phyloP scores from a whole-genome alignment of 1,140 invertebrate species.

The Hycleus phaleratus region DNA sequence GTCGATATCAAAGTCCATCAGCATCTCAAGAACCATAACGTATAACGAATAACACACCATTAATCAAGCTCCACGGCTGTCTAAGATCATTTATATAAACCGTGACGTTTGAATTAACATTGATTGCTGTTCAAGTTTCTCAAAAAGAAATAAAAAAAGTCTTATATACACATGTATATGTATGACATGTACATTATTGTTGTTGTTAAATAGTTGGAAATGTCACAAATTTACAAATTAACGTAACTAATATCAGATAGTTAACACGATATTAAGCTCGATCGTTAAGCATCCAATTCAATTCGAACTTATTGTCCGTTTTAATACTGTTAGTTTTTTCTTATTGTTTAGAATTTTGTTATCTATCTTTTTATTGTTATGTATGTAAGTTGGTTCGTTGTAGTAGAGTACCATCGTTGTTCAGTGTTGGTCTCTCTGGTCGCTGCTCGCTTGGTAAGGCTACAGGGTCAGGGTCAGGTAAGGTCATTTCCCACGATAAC shows the following conservation, averaged over 20 bases:
- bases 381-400: constrained; percentile 7
- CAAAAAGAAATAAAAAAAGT: not conserved
- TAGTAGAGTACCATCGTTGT: constrained; percentile 10
- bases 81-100: constrained; percentile 39
- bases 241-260: constrained; percentile 2
- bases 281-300: no score
- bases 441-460: constrained; percentile 28
- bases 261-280: not conserved
- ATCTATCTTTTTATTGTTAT: not conserved
- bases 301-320: not conserved
- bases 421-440: constrained; percentile 18
- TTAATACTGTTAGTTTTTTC: not conserved
- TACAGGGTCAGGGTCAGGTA: constrained; percentile 42
- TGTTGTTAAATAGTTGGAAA: constrained; percentile 17
- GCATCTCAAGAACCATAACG: constrained; percentile 21
- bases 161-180: not conserved
- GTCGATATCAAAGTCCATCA: constrained; percentile 22
- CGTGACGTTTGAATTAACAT: constrained; percentile 41
- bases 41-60: constrained; percentile 32
- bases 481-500: constrained; percentile 43
- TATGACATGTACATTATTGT: constrained; percentile 24
- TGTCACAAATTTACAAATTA: constrained; percentile 14
- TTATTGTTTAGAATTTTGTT: not conserved
- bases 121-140: constrained; percentile 34
- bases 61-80: constrained; percentile 35